These are phyloP conservation scores for Epinephelus malabaricus DNA, from an alignment of 2,797 vertebrate genomes.

Conservation along the genomic window DNA sequence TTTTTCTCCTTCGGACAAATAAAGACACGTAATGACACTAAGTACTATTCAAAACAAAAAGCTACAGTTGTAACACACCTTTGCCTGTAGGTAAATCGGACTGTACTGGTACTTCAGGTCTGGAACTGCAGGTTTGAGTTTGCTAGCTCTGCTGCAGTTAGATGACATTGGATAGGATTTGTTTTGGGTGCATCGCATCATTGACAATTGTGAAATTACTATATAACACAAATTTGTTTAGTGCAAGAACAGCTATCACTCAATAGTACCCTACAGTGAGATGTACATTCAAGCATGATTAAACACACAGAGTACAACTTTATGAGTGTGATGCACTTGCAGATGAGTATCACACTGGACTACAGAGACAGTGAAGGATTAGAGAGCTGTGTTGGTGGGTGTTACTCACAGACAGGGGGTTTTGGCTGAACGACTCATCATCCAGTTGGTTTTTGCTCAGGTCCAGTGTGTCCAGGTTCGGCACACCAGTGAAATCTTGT, in stretches of 20 bases:
- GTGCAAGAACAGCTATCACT: not conserved
- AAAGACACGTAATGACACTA: not conserved
- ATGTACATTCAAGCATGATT: not conserved
- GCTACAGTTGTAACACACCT: not conserved
- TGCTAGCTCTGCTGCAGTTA: not conserved
- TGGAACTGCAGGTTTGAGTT: not conserved
- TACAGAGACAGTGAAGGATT: not conserved
- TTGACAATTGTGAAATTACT: not conserved
- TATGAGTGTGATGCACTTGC: not conserved
- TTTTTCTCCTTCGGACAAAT: not conserved
- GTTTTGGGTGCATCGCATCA: not conserved
- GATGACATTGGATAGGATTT: not conserved
- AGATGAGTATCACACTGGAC: not conserved
- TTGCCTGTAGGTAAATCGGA: not conserved
- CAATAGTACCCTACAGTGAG: not conserved
- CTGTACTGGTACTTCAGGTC: slow-evolving; percentile 18
- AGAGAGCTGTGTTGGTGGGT: not conserved
- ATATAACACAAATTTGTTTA: not conserved
- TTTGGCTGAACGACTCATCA: slow-evolving; percentile 77
- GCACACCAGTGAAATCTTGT: slow-evolving; percentile 81
- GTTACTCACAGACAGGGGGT: slow-evolving; percentile 82
- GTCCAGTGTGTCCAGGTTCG: slow-evolving; percentile 85
- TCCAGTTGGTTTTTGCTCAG: slow-evolving; percentile 88
- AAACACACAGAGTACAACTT: not conserved
- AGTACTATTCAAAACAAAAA: not conserved